Evolutionary conservation across 2,888 invertebrate genomes (phyloP).

Genomic region (Phlogophora meticulosa): DNA sequence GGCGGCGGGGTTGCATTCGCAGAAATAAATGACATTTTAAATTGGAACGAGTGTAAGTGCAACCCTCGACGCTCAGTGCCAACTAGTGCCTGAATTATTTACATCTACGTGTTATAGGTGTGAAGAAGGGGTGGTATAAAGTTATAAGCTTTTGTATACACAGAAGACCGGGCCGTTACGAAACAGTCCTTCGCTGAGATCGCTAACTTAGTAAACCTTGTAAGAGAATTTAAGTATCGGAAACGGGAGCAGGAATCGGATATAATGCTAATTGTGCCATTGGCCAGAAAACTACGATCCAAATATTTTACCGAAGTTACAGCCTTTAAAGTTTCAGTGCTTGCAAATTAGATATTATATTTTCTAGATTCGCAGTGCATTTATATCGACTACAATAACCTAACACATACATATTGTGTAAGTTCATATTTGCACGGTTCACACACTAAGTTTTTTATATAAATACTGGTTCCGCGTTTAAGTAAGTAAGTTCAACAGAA

Average conservation of each 20-base stretch:
- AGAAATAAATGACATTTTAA: conserved; percentile 83
- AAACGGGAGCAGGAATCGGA: neutral
- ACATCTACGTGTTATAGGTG: conserved; percentile 55
- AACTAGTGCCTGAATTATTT: conserved; percentile 69
- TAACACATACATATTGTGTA: neutral
- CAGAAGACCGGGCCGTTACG: neutral
- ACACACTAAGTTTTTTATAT: neutral
- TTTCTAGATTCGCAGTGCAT: neutral
- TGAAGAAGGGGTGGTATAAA: conserved; percentile 45
- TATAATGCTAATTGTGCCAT: neutral
- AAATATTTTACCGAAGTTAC: no score
- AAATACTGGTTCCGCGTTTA: conserved; percentile 8
- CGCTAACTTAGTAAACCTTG: neutral
- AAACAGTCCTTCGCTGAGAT: conserved; percentile 5
- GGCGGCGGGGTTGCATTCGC: conserved; percentile 70
- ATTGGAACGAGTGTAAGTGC: conserved; percentile 77
- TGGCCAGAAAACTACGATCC: neutral
- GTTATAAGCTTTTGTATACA: conserved; percentile 32
- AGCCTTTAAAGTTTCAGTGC: neutral
- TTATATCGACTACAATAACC: neutral
- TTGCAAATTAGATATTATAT: neutral
- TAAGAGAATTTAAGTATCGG: neutral
- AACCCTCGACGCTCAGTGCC: conserved; percentile 62
- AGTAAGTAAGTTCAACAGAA: conserved; percentile 24
- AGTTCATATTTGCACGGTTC: neutral